These are phyloP conservation scores for Actinernus sp. DNA, from an alignment of 92 coral and sea anemone species.

Conservation along the genomic window DNA sequence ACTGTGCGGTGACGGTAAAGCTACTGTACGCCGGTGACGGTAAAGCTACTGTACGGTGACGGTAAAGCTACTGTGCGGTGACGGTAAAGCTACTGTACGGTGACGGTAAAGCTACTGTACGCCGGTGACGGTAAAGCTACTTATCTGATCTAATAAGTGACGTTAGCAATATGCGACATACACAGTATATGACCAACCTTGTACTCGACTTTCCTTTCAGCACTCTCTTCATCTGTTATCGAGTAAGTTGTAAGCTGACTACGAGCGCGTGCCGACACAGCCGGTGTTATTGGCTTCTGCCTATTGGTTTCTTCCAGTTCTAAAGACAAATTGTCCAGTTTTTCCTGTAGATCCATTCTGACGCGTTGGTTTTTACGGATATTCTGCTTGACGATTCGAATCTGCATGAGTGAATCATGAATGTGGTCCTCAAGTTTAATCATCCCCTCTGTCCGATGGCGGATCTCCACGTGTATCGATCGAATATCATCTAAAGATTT, in stretches of 20 bases:
- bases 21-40: too few species aligned
- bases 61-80: too few species aligned
- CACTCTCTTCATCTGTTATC: neutral
- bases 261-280: constrained; percentile 23
- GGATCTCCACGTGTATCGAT: constrained; percentile 79
- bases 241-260: constrained; percentile 26
- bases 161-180: too few species aligned
- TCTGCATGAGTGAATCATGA: constrained; percentile 78
- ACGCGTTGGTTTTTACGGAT: constrained; percentile 68
- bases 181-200: constrained; percentile 27
- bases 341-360: constrained; percentile 68
- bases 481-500: constrained; percentile 68
- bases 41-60: too few species aligned
- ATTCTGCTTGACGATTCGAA: constrained; percentile 67
- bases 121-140: too few species aligned
- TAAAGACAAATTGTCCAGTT: constrained; percentile 57
- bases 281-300: constrained; percentile 75
- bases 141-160: too few species aligned
- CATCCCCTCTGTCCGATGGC: constrained; percentile 74
- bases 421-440: constrained; percentile 78
- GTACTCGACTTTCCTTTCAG: constrained; percentile 31
- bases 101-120: too few species aligned
- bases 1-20: too few species aligned
- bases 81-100: too few species aligned
- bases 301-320: constrained; percentile 78